Base-by-base conservation (phyloP, 2,888 invertebrate species). In the Caprella mutica region DNA sequence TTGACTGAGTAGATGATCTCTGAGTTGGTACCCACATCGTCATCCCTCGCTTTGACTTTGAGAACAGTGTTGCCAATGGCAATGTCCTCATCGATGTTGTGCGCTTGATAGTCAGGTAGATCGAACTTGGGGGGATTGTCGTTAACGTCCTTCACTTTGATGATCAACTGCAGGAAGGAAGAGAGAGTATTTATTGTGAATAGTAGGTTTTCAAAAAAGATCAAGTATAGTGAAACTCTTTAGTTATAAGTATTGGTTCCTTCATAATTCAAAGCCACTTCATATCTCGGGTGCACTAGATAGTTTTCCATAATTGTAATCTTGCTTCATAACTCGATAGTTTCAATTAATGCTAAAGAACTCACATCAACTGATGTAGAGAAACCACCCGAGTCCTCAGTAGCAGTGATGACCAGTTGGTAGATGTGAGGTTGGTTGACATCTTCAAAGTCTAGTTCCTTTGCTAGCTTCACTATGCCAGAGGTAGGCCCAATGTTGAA, bases 101-200 rank as follows among this genome's bases (percentile, higher is more conserved):
- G 91, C 0, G 92, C 91, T 73, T 94, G 93, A 74, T 96, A 96
- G 73, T 96, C 90, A 0, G 94, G 94, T 65, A 96, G 75, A 74
- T 94, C 93, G 70, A 91, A 94, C 73, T 91, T 89, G 0, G 96
- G 96, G 8, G 91, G 88, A 74, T 97, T 96, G 76, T 97, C 97
- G 72, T 98, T 98, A 42, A 93, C 89, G 73, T 97, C 97, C 5
- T 88, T 88, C 43, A 98, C 92, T 65, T 89, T 82, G 65, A 93
- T 91, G 3, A 90, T 92, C 46, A 92, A 74, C 90, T 91, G 77
- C n/a, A n/a, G n/a, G n/a, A n/a, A n/a, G n/a, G n/a, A n/a, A n/a
- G n/a, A n/a, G n/a, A n/a, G n/a, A n/a, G n/a, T n/a, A n/a, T n/a
- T n/a, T n/a, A n/a, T n/a, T n/a, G n/a, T n/a, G n/a, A n/a, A n/a